Conservation (phyloP, 2,888 invertebrate species). For the Drosophila incognita region DNA sequence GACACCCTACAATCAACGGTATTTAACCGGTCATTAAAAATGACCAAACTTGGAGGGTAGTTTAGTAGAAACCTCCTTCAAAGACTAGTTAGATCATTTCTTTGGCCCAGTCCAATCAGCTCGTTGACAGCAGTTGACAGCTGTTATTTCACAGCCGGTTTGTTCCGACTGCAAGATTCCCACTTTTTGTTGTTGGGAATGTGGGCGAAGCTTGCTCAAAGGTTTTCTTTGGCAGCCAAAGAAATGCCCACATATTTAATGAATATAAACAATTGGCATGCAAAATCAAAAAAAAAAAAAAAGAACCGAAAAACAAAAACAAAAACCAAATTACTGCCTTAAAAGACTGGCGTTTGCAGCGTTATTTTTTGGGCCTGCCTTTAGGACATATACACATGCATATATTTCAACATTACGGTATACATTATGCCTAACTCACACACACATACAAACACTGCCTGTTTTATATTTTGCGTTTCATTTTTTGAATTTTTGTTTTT, state of each 20-base stretch:
- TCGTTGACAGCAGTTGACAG: neutral
- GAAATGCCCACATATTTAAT: neutral
- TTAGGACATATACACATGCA: neutral
- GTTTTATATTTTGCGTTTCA: slow-evolving; percentile 1
- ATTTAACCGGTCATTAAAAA: neutral
- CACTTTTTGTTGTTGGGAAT: neutral
- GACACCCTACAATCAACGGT: neutral
- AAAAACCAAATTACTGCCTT: neutral
- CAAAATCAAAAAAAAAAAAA: neutral
- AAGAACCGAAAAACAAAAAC: neutral
- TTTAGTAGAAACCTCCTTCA: neutral
- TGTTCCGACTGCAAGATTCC: neutral
- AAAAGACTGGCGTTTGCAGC: slow-evolving; percentile 8
- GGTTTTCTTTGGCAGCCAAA: neutral
- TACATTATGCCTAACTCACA: slow-evolving; percentile 16
- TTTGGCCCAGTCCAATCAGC: neutral
- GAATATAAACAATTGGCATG: neutral
- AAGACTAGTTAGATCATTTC: neutral
- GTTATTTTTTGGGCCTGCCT: neutral
- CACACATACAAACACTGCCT: slow-evolving; percentile 1
- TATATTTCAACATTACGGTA: slow-evolving; percentile 6
- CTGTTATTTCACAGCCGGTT: neutral
- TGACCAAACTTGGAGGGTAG: neutral
- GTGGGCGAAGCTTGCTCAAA: neutral
- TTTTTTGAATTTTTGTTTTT: slow-evolving; percentile 8